A percentile compares a stretch with the other conserved stretches of the same genome.
phyloP scores from a whole-genome alignment of 2,797 vertebrate genomes.

The Todus mexicanus region DNA sequence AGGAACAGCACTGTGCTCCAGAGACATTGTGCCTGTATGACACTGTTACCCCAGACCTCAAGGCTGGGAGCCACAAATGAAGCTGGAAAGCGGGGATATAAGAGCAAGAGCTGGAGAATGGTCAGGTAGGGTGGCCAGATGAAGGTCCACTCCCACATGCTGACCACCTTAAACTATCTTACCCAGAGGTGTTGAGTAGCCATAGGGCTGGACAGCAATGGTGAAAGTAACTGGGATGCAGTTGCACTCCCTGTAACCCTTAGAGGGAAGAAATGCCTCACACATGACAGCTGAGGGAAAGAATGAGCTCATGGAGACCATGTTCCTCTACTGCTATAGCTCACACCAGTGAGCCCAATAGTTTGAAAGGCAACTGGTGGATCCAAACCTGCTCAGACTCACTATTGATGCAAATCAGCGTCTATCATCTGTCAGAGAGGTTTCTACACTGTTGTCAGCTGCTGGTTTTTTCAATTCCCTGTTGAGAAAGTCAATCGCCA shows the following conservation, averaged over 20 bases:
- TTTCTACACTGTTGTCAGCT: not conserved
- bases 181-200: not conserved
- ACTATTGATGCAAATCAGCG: accelerated
- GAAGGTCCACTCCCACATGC: not conserved
- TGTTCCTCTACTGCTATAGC: not conserved
- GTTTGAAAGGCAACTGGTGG: accelerated
- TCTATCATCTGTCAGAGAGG: not conserved
- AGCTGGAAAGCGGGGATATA: not conserved
- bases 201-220: not conserved
- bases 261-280: not conserved
- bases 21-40: not conserved
- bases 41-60: not conserved
- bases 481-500: not conserved
- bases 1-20: not conserved
- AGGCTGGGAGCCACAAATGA: not conserved
- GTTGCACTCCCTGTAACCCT: not conserved
- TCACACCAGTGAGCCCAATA: not conserved
- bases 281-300: not conserved
- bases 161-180: not conserved
- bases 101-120: not conserved
- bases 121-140: not conserved
- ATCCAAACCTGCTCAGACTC: not conserved
- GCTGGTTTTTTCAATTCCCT: not conserved
- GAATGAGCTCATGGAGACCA: not conserved
- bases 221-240: not conserved